phyloP scores from a whole-genome alignment of 2,113 vertebrate species.

The Nannobrachium achirus region DNA sequence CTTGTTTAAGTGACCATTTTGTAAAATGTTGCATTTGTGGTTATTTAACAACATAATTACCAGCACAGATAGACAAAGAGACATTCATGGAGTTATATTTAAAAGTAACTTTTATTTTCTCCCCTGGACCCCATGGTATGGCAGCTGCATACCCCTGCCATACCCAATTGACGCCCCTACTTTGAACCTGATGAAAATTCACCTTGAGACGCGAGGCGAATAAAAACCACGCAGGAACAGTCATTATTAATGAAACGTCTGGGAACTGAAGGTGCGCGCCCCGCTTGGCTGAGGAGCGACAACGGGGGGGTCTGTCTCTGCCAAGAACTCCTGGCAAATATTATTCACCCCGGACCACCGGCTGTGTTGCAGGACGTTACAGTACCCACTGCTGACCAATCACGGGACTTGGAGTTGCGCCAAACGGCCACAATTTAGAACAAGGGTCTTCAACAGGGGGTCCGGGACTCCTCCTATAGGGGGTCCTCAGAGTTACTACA shows the following conservation, averaged over 20 bases:
- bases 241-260: slow-evolving; percentile 49
- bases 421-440: slow-evolving; percentile 58
- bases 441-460: too few species aligned
- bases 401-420: slow-evolving; percentile 42
- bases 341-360: slow-evolving; percentile 42
- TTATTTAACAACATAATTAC: too few species aligned
- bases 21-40: too few species aligned
- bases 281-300: slow-evolving; percentile 24
- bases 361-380: slow-evolving; percentile 49
- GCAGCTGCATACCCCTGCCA: too few species aligned
- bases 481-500: too few species aligned
- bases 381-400: slow-evolving; percentile 30
- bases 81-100: too few species aligned
- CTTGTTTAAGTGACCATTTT: too few species aligned
- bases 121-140: too few species aligned
- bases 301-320: slow-evolving; percentile 1
- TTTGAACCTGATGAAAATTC: slow-evolving; percentile 41
- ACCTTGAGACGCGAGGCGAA: slow-evolving; percentile 36
- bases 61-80: too few species aligned
- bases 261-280: slow-evolving; percentile 31
- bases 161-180: too few species aligned
- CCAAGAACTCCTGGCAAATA: slow-evolving; percentile 40
- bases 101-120: too few species aligned
- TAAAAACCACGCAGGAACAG: slow-evolving; percentile 31
- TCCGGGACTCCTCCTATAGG: too few species aligned